Conservation (phyloP, 1,140 invertebrate species). For the Drosophila kurseongensis region DNA sequence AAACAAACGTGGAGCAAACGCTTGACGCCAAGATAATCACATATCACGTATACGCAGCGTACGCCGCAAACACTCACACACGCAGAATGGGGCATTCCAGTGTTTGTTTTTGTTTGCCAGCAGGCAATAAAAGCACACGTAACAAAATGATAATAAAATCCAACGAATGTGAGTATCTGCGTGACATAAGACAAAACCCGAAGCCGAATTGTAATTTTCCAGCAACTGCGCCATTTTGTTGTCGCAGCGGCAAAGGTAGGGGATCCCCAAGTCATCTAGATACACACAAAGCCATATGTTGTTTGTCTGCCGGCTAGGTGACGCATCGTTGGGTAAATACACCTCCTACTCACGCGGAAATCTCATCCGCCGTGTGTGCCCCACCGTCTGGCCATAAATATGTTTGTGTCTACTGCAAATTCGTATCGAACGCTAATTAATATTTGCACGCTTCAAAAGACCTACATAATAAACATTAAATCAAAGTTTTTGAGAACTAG, state of each 20-base stretch:
- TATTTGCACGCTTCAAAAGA: constrained; percentile 1
- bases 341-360: constrained; percentile 11
- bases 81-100: constrained; percentile 4
- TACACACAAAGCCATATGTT: constrained; percentile 24
- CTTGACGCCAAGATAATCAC: constrained; percentile 68
- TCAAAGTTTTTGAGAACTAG: background rate
- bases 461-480: background rate
- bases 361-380: constrained; percentile 13
- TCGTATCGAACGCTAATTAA: constrained; percentile 39
- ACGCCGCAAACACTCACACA: constrained; percentile 22
- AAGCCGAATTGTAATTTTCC: constrained; percentile 72
- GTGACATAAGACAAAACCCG: constrained; percentile 76
- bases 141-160: constrained; percentile 81
- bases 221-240: constrained; percentile 46
- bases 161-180: constrained; percentile 62
- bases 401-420: constrained; percentile 33
- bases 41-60: constrained; percentile 71
- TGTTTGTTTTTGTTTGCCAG: constrained; percentile 54
- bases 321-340: constrained; percentile 57
- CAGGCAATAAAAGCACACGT: constrained; percentile 77
- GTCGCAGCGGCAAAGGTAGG: constrained; percentile 1
- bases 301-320: constrained; percentile 45
- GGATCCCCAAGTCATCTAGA: constrained; percentile 6
- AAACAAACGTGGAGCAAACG: constrained; percentile 40
- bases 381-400: constrained; percentile 34